These are phyloP conservation scores for Luffia ferchaultella DNA, from an alignment of 2,888 invertebrate species.

Conservation along the genomic window DNA sequence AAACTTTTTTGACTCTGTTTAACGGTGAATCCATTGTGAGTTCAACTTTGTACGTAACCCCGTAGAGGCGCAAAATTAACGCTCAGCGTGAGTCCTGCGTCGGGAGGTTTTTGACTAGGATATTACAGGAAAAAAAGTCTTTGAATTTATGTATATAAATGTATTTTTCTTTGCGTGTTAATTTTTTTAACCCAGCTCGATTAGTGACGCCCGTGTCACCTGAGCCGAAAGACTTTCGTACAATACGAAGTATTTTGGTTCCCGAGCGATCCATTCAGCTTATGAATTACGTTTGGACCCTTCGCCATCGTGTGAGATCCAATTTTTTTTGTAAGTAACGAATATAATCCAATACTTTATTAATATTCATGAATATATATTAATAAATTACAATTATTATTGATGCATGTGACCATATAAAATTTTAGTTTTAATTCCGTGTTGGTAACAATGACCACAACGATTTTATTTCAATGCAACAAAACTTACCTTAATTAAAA, in stretches of 20 bases:
- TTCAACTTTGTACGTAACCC: slow-evolving; percentile 32
- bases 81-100: slow-evolving; percentile 33
- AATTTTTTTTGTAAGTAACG: slow-evolving; percentile 33
- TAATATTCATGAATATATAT: slow-evolving; percentile 35
- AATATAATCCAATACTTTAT: slow-evolving; percentile 30
- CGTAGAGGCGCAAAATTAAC: slow-evolving; percentile 45
- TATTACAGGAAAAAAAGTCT: neutral
- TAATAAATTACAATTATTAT: too few species aligned
- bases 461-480: too few species aligned
- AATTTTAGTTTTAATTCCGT: too few species aligned
- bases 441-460: too few species aligned
- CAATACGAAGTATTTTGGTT: slow-evolving; percentile 48
- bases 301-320: slow-evolving; percentile 38
- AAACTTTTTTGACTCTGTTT: slow-evolving; percentile 53
- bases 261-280: slow-evolving; percentile 38
- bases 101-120: neutral
- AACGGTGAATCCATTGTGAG: slow-evolving; percentile 47
- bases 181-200: slow-evolving; percentile 21
- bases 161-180: neutral
- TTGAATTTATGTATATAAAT: neutral
- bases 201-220: slow-evolving; percentile 60
- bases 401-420: too few species aligned
- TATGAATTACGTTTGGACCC: slow-evolving; percentile 48
- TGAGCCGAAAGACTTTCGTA: slow-evolving; percentile 54
- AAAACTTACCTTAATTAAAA: too few species aligned